Evolutionary conservation across 2,888 invertebrate species (phyloP), one percentile per base, ranked within the genome.

Genomic region (Eudasyphora cyanicolor): DNA sequence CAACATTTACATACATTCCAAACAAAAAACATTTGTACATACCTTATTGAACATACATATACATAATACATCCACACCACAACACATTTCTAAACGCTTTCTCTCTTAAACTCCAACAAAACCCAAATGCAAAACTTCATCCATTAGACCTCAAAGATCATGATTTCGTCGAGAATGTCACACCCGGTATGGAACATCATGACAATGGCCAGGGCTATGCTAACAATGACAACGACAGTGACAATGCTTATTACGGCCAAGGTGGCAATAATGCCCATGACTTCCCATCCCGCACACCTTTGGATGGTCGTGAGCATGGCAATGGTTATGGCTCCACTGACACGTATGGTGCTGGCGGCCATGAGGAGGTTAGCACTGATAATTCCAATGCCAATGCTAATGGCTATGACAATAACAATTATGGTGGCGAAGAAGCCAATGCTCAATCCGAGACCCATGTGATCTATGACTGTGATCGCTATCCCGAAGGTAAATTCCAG

Each of bases 401-500:
- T 29, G 27, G 17, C 17, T n/a, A 17, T 32, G 12, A 14, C 60
- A 12, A 60, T 60, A 17, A 4, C 17, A 29, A 60, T 60, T 14
- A 60, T 27, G 14, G 29, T 19, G 83, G 45, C 5, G 67, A 45
- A 17, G 70, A 32, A 19, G 54, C 10, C 67, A 19, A 57, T 49
- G 42, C 19, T 49, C 54, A 71, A 2, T 1, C 1, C 1, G 45
- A 57, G 27, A 57, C 24, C 2, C 1, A 60, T 38, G 10, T 12
- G 14, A 27, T 42, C 19, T 67, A 64, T 24, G 81, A 82, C 10
- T 83, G 82, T 60, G 77, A 82, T 35, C 27, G 7, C 10, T 71
- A 82, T 42, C 79, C 86, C 10, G 42, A 92, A 0, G 93, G 94
- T 84, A 92, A 95, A 87, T 95, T 94, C 92, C 93, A 93, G 84